Base-by-base conservation (phyloP, 2,888 invertebrate species). In the Camponotus fellah region DNA sequence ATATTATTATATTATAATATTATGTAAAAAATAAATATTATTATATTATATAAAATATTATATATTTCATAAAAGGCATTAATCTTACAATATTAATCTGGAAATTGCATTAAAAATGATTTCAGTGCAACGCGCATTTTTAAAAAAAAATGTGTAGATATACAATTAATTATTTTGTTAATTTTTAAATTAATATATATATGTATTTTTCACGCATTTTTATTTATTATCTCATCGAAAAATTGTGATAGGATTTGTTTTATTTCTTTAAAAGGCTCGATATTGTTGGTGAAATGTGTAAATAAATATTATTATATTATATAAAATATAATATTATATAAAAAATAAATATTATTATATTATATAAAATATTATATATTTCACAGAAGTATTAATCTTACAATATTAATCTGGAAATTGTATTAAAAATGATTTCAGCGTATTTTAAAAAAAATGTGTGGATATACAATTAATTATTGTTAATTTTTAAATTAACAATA, bases 241-340 rank as follows among this genome's bases (percentile, higher is more conserved):
- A 65, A 74, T 14, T 58, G 53, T 10, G 60, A 65, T 49, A 21
- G 14, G 43, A 65, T 49, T 75, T 21, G 56, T n/a, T 26, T 34
- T 10, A 58, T 26, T 26, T 26, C 26, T 26, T 26, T 26, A 26
- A 26, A 26, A 53, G 17, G 26, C 66, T 46, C 49, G 43, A 5
- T 26, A 2, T 56, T 49, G 26, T 56, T n/a, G 12, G 9, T 34
- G 21, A 62, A 49, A 76, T 17, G 17, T 64, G 26, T 26, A 26
- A 26, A 26, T 26, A 26, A 26, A 26, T 26, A 26, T 26, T 1
- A 26, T 26, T 26, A 26, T 26, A 26, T 26, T 26, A 26, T 26
- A 26, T 26, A 26, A 26, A 26, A 26, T 26, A 26, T 72, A 12
- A 26, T 26, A 26, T 26, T 26, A 26, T 26, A 2, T 26, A 26